These are phyloP conservation scores for Zaprionus ornatus DNA, from an alignment of 1,140 invertebrate species.

Conservation along the genomic window DNA sequence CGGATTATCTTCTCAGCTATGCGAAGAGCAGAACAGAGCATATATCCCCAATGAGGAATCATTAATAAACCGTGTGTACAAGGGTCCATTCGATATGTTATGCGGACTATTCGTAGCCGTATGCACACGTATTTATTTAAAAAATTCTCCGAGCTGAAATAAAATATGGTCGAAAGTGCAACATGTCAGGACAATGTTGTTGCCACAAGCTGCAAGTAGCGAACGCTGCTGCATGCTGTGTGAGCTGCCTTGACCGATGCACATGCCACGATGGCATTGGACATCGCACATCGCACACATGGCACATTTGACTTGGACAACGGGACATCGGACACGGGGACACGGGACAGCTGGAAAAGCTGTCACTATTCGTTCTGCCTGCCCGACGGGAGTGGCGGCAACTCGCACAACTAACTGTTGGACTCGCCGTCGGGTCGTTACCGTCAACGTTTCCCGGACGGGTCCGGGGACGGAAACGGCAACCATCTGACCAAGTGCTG, in stretches of 20 bases:
- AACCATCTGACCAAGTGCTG: constrained; percentile 5
- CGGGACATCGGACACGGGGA: background rate
- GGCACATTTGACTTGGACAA: constrained; percentile 32
- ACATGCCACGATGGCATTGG: constrained; percentile 23
- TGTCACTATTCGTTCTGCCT: constrained; percentile 31
- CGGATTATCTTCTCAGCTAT: background rate
- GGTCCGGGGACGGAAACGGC: background rate
- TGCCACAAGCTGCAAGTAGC: constrained; percentile 4
- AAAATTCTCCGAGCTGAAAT: constrained; percentile 45
- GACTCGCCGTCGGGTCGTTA: constrained; percentile 21
- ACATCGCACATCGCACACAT: constrained; percentile 23
- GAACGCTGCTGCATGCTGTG: background rate
- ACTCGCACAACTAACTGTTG: constrained; percentile 9
- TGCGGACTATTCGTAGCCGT: background rate
- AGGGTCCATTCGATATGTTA: constrained; percentile 18
- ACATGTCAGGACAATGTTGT: constrained; percentile 50
- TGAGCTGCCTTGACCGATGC: constrained; percentile 22
- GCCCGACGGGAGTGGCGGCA: background rate
- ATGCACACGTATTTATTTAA: constrained; percentile 20
- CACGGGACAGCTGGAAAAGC: constrained; percentile 16
- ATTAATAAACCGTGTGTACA: constrained; percentile 48
- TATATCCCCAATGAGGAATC: constrained; percentile 13
- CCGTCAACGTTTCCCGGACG: background rate
- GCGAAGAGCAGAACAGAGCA: background rate
- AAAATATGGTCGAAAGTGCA: constrained; percentile 70